Evolutionary conservation across 2,888 invertebrate species (phyloP).

Genomic region (Melangyna quadrimaculata): DNA sequence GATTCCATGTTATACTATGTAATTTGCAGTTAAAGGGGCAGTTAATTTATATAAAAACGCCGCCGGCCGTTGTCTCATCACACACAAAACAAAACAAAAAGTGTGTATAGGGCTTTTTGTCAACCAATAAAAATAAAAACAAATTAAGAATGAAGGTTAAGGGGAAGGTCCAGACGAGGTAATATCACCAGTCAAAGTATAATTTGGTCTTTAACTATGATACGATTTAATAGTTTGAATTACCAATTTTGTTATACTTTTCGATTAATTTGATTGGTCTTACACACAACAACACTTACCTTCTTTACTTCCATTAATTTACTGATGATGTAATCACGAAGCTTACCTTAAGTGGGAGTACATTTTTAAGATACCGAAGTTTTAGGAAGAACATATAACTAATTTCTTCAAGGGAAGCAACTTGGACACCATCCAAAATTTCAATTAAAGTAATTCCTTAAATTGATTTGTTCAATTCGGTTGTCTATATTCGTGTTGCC

Average conservation of each 20-base stretch:
- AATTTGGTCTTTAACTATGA: slow-evolving; percentile 12
- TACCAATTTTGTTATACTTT: background rate
- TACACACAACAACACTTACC: background rate
- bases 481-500: background rate
- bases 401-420: background rate
- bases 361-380: background rate
- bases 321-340: background rate
- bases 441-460: slow-evolving; percentile 1
- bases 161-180: background rate
- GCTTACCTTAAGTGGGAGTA: background rate
- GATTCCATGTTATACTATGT: slow-evolving; percentile 7
- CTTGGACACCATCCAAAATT: background rate
- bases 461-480: background rate
- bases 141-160: background rate
- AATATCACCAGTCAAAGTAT: background rate
- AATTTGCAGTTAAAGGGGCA: slow-evolving; percentile 18
- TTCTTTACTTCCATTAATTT: background rate
- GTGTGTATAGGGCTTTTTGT: background rate
- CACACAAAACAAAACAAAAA: background rate
- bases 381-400: background rate
- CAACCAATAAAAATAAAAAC: slow-evolving; percentile 16
- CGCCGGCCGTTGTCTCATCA: slow-evolving; percentile 5
- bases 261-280: background rate
- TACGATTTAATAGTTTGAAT: slow-evolving; percentile 2
- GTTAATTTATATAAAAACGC: slow-evolving; percentile 24